phyloP scores from a whole-genome alignment of 2,888 invertebrate species.

The Parthenolecanium corni region DNA sequence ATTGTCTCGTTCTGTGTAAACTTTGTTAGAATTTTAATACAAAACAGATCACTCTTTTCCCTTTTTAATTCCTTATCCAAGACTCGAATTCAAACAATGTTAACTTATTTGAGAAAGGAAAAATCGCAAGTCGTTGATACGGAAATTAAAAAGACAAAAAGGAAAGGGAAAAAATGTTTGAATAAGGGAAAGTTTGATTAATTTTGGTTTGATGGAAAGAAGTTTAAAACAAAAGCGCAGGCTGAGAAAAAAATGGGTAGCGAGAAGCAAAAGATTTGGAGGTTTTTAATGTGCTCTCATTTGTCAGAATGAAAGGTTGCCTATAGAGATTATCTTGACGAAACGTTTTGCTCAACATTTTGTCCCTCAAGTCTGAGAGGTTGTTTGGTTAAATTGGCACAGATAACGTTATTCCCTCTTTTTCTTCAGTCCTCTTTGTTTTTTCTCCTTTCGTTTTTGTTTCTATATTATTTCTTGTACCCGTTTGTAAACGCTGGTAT shows the following conservation, averaged over 20 bases:
- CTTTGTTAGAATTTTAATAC: slow-evolving; percentile 1
- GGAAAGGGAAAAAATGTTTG: not conserved
- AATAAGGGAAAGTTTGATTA: slow-evolving; percentile 8
- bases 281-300: not conserved
- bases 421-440: not conserved
- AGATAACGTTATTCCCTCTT: not conserved
- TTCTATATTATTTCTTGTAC: not conserved
- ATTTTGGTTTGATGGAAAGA: slow-evolving; percentile 4
- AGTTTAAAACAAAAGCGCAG: not conserved
- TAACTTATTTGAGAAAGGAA: no score
- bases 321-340: slow-evolving; percentile 8
- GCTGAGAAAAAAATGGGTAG: not conserved
- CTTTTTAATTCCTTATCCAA: no score
- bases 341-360: not conserved
- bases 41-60: not conserved
- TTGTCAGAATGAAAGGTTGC: slow-evolving; percentile 1
- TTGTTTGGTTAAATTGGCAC: slow-evolving; percentile 5
- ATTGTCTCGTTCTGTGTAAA: not conserved
- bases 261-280: not conserved
- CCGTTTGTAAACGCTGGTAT: not conserved
- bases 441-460: not conserved
- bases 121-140: not conserved
- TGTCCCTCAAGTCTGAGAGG: not conserved
- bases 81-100: no score
- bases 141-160: slow-evolving; percentile 2